Percentiles rank a stretch among this genome's conserved stretches.
Conservation (phyloP, 2,888 invertebrate genomes). For the Platerodrilus igneus region DNA sequence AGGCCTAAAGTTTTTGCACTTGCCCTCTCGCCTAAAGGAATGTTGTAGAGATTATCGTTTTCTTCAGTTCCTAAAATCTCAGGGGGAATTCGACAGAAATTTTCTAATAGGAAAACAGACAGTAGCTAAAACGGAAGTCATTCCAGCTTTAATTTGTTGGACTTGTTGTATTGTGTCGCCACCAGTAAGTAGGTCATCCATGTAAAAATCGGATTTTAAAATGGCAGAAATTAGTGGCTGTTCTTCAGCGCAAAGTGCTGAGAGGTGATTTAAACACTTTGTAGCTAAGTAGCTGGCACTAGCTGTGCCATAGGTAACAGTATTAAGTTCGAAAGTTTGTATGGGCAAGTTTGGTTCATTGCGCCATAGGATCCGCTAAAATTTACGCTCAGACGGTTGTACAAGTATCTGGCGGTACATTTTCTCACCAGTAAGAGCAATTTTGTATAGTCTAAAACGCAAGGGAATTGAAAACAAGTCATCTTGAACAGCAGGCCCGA, state of each 20-base stretch:
- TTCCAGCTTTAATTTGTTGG: conserved; percentile 1
- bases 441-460: conserved; percentile 25
- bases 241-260: neutral
- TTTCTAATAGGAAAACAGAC: conserved; percentile 9
- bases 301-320: conserved; percentile 30
- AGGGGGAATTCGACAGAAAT: conserved; percentile 7
- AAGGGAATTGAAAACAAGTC: conserved; percentile 26
- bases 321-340: conserved; percentile 20
- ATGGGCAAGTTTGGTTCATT: conserved; percentile 14
- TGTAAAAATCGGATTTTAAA: conserved; percentile 12
- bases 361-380: conserved; percentile 32
- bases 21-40: conserved; percentile 9
- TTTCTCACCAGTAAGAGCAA: conserved; percentile 29
- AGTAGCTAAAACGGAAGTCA: conserved; percentile 1
- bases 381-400: conserved; percentile 17
- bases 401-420: conserved; percentile 30
- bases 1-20: conserved; percentile 9
- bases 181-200: conserved; percentile 15
- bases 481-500: conserved; percentile 17
- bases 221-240: conserved; percentile 3
- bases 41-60: neutral
- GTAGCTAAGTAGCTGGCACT: conserved; percentile 27
- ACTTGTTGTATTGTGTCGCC: conserved; percentile 1
- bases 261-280: conserved; percentile 21
- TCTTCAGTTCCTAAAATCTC: neutral